A percentile compares a stretch with the other conserved stretches of the same genome.
Evolutionary conservation across 1,140 invertebrate genomes (phyloP).

Genomic region (Drosophila bocki): DNA sequence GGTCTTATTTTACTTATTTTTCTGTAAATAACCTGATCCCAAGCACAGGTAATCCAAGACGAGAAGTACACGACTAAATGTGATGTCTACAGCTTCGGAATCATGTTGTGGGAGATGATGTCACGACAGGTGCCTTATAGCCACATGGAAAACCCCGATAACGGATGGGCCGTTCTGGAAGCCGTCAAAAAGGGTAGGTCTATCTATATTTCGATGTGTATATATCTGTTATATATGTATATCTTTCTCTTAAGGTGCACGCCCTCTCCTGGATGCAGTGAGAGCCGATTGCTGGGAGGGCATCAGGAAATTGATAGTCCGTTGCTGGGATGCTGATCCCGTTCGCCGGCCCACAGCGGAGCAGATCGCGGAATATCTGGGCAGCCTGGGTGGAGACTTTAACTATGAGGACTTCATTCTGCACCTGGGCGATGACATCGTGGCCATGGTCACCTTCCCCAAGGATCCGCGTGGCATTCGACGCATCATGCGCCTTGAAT

Average conservation of each 20-base stretch:
- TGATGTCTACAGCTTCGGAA: conserved; percentile 53
- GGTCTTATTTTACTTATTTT: no score
- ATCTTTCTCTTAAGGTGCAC: not conserved
- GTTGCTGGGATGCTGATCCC: conserved; percentile 7
- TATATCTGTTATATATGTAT: not conserved
- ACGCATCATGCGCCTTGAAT: not conserved
- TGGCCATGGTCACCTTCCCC: conserved; percentile 15
- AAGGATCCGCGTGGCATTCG: conserved; percentile 1
- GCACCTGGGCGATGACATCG: conserved; percentile 3
- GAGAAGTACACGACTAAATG: conserved; percentile 31
- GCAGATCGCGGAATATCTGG: conserved; percentile 2
- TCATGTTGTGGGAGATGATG: conserved; percentile 48
- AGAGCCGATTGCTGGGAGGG: conserved; percentile 19
- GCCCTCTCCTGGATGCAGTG: not conserved
- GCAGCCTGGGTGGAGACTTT: not conserved
- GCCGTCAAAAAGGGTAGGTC: conserved; percentile 7
- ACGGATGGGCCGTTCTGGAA: not conserved
- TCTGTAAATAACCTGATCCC: not conserved
- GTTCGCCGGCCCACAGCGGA: not conserved
- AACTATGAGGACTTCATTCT: conserved; percentile 13
- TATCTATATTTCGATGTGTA: not conserved
- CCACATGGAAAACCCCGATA: conserved; percentile 5
- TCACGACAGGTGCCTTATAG: conserved; percentile 18
- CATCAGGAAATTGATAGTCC: conserved; percentile 4
- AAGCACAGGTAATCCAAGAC: not conserved